Conservation (phyloP, 1,140 invertebrate genomes). For the Brachionus rotundiformis region DNA sequence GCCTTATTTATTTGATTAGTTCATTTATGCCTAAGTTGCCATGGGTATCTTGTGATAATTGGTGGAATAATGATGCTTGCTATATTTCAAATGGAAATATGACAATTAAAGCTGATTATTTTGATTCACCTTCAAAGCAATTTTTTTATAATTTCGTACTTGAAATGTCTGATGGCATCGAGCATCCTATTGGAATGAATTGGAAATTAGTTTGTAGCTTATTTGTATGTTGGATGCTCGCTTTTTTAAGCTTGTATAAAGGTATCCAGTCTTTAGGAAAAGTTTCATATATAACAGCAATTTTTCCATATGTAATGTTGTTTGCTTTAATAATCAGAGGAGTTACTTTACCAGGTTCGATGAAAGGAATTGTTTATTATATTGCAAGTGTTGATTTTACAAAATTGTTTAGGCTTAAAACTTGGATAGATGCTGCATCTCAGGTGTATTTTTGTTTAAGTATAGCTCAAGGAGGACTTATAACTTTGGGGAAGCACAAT, state of each 20-base stretch:
- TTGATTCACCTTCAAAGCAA: conserved; percentile 43
- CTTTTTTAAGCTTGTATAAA: conserved; percentile 43
- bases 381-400: conserved; percentile 36
- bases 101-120: neutral
- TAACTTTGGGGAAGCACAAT: conserved; percentile 41
- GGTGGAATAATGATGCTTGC: conserved; percentile 27
- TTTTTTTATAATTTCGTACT: conserved; percentile 48
- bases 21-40: conserved; percentile 70
- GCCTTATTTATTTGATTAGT: conserved; percentile 48
- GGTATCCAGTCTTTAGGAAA: conserved; percentile 46
- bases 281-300: conserved; percentile 74
- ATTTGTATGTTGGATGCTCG: conserved; percentile 48
- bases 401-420: conserved; percentile 56
- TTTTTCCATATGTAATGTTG: conserved; percentile 81
- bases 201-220: conserved; percentile 44
- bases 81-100: neutral
- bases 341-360: conserved; percentile 76
- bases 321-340: conserved; percentile 78
- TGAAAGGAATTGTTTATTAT: conserved; percentile 74
- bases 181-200: conserved; percentile 10
- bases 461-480: conserved; percentile 48
- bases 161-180: conserved; percentile 50
- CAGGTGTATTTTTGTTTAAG: conserved; percentile 55
- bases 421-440: conserved; percentile 54
- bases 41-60: conserved; percentile 70